Base-by-base conservation (phyloP, 2,113 vertebrate genomes). In the Carassius carassius region DNA sequence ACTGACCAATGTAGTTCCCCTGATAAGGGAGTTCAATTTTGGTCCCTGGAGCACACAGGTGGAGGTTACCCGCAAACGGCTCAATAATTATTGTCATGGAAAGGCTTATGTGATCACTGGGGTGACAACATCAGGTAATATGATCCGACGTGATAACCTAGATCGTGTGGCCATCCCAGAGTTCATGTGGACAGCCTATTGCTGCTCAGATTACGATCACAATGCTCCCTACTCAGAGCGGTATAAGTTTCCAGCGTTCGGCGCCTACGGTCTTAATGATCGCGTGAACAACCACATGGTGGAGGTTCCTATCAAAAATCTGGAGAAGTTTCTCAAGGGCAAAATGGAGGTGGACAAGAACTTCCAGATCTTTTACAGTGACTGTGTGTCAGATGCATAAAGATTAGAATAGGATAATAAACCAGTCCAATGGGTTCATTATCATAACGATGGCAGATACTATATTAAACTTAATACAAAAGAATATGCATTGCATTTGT, bases 21-120 rank as follows among this genome's bases (percentile, higher is more conserved):
- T 92, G 80, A 88, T 89, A 62, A 90, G 89, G 12, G 94, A 94
- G 67, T 95, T 96, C 86, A 95, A 94, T 0, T 0, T 88, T 0
- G 95, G 94, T 0, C 88, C 94, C 65, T 96, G 96, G 95, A 91
- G 93, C 0, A 90, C 92, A 82, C 93, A 96, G 0, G 92, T 91
- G 85, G 90, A 93, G n/a, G n/a, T 89, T 17, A 76, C 92, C 58
- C 92, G 91, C 70, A 92, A 92, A 62, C 90, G 92, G 19, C 92
- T 94, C 63, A 94, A 94, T 89, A 94, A 94, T 89, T 94, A 90
- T 83, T 94, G 93, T 81, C 84, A 90, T 0, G 92, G 92, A 2
- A 90, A 89, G 47, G 93, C 91, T 85, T 92, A 90, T 5, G 54
- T 94, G n/a, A 82, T 93, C 81, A 92, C 90, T 0, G 91, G 93